Evolutionary conservation across 2,113 vertebrate genomes (phyloP).

Genomic region (Mus pahari): DNA sequence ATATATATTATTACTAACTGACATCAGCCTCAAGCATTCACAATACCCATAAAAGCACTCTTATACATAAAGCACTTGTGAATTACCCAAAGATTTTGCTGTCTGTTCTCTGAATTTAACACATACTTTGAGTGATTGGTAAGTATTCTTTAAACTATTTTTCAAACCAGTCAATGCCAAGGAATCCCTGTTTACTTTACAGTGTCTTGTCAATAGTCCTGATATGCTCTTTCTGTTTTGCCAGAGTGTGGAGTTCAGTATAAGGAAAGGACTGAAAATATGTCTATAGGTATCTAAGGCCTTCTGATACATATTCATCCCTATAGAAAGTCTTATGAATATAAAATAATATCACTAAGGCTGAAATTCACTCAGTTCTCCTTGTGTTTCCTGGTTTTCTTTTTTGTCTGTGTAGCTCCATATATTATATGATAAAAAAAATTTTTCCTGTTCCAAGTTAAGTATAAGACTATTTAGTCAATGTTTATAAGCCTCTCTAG

Average conservation of each 20-base stretch:
- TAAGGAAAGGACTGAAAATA: background rate
- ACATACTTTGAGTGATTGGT: background rate
- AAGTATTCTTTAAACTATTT: constrained; percentile 23
- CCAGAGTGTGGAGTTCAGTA: background rate
- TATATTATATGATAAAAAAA: constrained; percentile 41
- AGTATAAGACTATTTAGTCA: background rate
- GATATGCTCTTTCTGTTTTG: background rate
- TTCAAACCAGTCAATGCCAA: background rate
- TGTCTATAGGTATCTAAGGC: background rate
- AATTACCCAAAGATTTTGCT: background rate
- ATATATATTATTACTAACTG: background rate
- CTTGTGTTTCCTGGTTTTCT: background rate
- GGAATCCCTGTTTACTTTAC: background rate
- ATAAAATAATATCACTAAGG: background rate
- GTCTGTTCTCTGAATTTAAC: background rate
- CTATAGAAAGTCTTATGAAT: background rate
- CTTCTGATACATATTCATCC: background rate
- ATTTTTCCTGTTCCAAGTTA: background rate
- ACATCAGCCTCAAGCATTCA: background rate
- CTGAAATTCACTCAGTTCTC: background rate
- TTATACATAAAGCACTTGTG: background rate
- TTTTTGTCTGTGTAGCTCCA: background rate
- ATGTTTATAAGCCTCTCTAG: background rate
- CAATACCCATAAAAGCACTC: background rate
- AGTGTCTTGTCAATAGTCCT: background rate